Evolutionary conservation across 2,113 vertebrate genomes (phyloP).

Genomic region (Equus quagga): DNA sequence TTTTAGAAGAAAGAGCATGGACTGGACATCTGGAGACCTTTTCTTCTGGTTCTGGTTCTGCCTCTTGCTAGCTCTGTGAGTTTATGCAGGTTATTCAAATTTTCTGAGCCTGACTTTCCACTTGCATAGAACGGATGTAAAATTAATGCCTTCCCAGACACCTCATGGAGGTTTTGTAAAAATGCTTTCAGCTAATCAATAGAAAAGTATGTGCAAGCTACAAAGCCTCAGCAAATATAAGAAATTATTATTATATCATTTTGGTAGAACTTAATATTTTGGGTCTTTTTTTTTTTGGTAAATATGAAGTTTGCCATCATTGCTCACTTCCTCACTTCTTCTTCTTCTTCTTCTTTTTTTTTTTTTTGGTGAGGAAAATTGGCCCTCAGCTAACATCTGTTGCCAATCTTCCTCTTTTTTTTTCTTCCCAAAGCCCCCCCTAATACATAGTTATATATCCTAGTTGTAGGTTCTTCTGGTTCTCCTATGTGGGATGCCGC

Average conservation of each 20-base stretch:
- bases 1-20: not conserved
- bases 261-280: not conserved
- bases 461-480: too few species aligned
- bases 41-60: not conserved
- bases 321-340: too few species aligned
- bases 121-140: not conserved
- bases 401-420: too few species aligned
- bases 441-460: too few species aligned
- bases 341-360: too few species aligned
- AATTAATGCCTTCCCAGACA: not conserved
- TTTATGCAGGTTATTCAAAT: not conserved
- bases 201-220: not conserved
- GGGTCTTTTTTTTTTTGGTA: not conserved
- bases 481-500: too few species aligned
- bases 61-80: not conserved
- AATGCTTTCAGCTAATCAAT: not conserved
- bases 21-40: not conserved
- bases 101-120: not conserved
- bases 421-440: too few species aligned
- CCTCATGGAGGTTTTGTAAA: not conserved
- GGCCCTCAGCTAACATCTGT: too few species aligned
- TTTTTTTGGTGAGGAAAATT: too few species aligned
- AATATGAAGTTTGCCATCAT: too few species aligned
- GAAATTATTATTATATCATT: not conserved
- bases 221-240: slow-evolving; percentile 27